Conservation (phyloP, 2,797 vertebrate species). For the Cyprinella venusta region DNA sequence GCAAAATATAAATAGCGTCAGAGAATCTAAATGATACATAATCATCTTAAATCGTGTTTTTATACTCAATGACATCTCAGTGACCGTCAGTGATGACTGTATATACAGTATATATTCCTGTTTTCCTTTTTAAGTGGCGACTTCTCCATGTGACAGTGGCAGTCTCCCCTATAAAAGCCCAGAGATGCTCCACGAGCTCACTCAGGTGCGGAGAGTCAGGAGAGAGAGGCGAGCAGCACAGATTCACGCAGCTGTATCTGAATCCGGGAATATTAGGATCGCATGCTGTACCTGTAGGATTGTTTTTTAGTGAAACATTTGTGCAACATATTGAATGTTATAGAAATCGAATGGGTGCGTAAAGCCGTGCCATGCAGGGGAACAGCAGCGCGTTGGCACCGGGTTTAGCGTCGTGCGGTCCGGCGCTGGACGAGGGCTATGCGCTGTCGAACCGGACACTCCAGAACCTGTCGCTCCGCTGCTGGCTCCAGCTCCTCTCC, state of each 20-base stretch:
- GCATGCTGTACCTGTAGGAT: background rate
- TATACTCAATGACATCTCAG: background rate
- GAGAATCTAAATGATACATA: background rate
- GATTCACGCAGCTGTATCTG: background rate
- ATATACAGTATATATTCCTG: no score
- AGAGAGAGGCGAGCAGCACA: background rate
- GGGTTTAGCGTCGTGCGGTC: slow-evolving; percentile 66
- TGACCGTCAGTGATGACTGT: no score
- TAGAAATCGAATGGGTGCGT: background rate
- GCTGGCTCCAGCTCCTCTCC: slow-evolving; percentile 80
- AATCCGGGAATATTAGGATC: background rate
- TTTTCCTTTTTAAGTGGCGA: background rate
- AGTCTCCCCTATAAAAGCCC: background rate
- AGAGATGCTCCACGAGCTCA: background rate
- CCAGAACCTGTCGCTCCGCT: slow-evolving; percentile 75
- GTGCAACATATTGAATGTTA: background rate
- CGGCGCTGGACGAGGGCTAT: slow-evolving; percentile 66
- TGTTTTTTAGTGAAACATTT: background rate
- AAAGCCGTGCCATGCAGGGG: slow-evolving; percentile 66
- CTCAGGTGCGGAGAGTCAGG: background rate
- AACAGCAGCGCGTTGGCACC: slow-evolving; percentile 65
- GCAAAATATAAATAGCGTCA: background rate
- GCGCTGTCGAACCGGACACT: slow-evolving; percentile 63
- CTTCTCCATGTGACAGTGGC: background rate
- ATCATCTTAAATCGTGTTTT: background rate